Evolutionary conservation across 2,888 invertebrate genomes (phyloP).

Genomic region (Drosophila putrida): DNA sequence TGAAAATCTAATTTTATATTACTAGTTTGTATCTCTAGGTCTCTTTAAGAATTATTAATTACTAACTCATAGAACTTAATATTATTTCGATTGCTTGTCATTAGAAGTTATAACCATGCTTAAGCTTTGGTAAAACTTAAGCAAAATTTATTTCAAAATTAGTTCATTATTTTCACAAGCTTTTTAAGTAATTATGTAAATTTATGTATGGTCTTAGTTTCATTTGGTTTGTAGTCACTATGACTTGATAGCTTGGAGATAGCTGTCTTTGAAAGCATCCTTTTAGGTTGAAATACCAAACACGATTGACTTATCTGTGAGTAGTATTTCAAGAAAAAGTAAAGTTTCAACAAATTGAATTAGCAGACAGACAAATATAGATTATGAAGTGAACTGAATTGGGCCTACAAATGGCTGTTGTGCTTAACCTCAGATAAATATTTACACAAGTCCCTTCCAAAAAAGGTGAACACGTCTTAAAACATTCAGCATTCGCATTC

Average conservation of each 20-base stretch:
- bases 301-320: constrained; percentile 31
- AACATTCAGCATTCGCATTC: constrained; percentile 60
- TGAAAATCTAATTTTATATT: too few relatives aligned
- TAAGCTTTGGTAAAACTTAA: too few relatives aligned
- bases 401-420: constrained; percentile 48
- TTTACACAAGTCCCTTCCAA: constrained; percentile 51
- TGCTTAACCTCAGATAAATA: constrained; percentile 67
- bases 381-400: constrained; percentile 21
- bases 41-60: too few relatives aligned
- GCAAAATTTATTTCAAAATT: too few relatives aligned
- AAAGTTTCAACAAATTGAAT: constrained; percentile 60
- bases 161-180: too few relatives aligned
- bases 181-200: too few relatives aligned
- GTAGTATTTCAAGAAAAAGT: constrained; percentile 25
- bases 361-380: constrained; percentile 49
- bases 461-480: constrained; percentile 55
- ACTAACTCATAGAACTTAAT: too few relatives aligned
- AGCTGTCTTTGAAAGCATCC: not conserved
- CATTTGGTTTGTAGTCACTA: not conserved
- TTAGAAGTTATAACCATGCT: too few relatives aligned
- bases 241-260: not conserved
- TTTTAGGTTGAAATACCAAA: not conserved
- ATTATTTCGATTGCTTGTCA: too few relatives aligned
- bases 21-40: too few relatives aligned
- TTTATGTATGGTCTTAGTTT: not conserved